A percentile compares a stretch with the other conserved stretches of the same genome.
These are phyloP conservation scores for Pachyramphus minor DNA, from an alignment of 2,113 vertebrate genomes.

Conservation along the genomic window DNA sequence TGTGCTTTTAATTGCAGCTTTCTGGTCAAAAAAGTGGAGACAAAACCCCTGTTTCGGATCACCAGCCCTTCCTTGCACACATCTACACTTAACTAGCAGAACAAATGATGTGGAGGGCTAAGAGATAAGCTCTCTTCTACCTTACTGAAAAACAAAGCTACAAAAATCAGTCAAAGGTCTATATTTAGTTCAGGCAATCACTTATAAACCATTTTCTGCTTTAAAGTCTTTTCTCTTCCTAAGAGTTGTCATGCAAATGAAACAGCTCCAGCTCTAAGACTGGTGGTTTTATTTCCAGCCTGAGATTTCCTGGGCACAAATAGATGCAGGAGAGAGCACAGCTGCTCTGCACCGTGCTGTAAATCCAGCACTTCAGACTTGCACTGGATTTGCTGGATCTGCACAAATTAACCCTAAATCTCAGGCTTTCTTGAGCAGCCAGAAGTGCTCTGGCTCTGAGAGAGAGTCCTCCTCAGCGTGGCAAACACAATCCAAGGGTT, in stretches of 20 bases:
- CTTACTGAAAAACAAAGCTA: background rate
- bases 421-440: background rate
- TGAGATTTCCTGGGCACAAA: background rate
- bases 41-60: background rate
- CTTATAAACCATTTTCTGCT: background rate
- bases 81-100: background rate
- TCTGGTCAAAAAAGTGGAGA: background rate
- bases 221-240: background rate
- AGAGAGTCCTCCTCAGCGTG: background rate
- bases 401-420: background rate
- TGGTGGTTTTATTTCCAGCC: background rate
- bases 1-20: background rate
- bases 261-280: background rate
- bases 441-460: background rate
- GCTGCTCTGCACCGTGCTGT: background rate
- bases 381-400: background rate
- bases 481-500: background rate
- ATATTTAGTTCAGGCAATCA: background rate
- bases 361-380: background rate
- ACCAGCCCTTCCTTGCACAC: background rate
- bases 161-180: background rate
- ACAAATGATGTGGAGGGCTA: background rate
- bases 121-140: background rate
- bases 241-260: background rate
- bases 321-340: background rate